These are phyloP conservation scores for Prionace glauca DNA, from an alignment of 2,797 vertebrate species.

Conservation along the genomic window DNA sequence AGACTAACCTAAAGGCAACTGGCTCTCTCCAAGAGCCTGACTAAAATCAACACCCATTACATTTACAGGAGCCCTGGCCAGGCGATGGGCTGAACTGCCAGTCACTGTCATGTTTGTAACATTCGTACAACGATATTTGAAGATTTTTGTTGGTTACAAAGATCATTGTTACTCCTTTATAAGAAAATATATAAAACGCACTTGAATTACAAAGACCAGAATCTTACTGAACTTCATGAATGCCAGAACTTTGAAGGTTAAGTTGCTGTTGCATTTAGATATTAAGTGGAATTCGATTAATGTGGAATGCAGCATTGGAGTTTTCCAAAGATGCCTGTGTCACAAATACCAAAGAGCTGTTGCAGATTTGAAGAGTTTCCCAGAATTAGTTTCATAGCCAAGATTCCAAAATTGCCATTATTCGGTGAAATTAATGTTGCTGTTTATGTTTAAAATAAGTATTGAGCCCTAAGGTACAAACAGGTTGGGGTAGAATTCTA, in stretches of 20 bases:
- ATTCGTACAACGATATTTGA: not conserved
- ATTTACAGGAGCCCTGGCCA: not conserved
- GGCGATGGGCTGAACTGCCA: not conserved
- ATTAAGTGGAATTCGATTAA: not conserved
- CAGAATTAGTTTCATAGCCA: not conserved
- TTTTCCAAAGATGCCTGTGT: not conserved
- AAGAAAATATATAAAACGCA: not conserved
- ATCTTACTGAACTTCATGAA: not conserved
- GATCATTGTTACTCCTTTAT: not conserved
- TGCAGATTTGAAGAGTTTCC: not conserved
- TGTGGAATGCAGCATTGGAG: not conserved
- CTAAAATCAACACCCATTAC: not conserved
- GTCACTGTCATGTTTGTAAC: not conserved
- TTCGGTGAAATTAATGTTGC: not conserved
- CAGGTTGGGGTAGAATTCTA: not conserved
- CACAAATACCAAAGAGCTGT: not conserved
- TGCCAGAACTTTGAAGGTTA: not conserved
- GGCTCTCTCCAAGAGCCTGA: not conserved
- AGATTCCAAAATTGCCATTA: not conserved
- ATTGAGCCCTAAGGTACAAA: not conserved
- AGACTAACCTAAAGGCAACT: slow-evolving; percentile 60
- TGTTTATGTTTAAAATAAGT: not conserved
- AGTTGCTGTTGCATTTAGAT: not conserved
- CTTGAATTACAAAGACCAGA: not conserved
- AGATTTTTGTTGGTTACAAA: not conserved